Evolutionary conservation across 1,140 invertebrate genomes (phyloP).

Genomic region (Cotesia glomerata): DNA sequence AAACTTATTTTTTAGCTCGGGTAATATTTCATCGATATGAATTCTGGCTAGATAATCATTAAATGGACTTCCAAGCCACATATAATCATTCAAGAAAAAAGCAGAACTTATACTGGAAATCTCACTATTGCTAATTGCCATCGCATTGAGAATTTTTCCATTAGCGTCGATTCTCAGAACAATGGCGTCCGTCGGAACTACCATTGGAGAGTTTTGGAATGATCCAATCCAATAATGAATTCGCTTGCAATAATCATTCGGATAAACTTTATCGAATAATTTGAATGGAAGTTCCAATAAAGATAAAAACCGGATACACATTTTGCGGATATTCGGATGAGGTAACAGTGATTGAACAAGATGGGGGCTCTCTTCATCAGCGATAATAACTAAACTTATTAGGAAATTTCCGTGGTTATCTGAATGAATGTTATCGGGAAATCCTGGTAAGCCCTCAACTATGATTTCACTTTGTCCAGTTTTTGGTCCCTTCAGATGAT

Average conservation of each 20-base stretch:
- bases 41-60: conserved; percentile 71
- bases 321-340: conserved; percentile 69
- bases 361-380: conserved; percentile 63
- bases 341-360: conserved; percentile 61
- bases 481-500: conserved; percentile 77
- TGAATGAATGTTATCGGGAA: conserved; percentile 79
- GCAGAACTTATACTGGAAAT: conserved; percentile 67
- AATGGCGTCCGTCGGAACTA: conserved; percentile 47
- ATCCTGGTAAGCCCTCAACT: conserved; percentile 78
- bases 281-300: conserved; percentile 68
- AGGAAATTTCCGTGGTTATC: conserved; percentile 74
- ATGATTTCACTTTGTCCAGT: conserved; percentile 77
- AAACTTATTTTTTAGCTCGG: conserved; percentile 42
- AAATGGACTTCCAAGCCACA: conserved; percentile 76
- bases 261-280: conserved; percentile 65
- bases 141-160: conserved; percentile 71
- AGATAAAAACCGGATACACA: conserved; percentile 63
- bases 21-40: conserved; percentile 64
- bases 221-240: conserved; percentile 65
- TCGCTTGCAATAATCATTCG: conserved; percentile 66
- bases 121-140: conserved; percentile 64
- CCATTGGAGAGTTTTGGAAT: conserved; percentile 53
- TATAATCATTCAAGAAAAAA: conserved; percentile 63
- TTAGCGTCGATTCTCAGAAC: conserved; percentile 70
- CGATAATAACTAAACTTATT: conserved; percentile 65